phyloP scores from a whole-genome alignment of 2,113 vertebrate genomes.

The Oophaga pumilio region DNA sequence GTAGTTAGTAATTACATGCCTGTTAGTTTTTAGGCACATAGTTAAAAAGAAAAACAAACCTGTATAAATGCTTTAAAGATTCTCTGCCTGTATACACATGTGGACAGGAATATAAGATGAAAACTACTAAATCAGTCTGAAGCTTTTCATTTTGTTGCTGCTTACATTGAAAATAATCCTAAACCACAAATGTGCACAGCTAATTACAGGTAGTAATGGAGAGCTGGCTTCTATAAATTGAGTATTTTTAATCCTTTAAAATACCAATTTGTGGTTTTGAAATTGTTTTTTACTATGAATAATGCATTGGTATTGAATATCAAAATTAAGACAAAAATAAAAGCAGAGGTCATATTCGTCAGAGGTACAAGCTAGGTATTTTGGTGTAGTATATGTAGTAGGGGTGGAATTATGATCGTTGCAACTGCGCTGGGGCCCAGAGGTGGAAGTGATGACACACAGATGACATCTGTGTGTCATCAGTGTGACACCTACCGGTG shows the following conservation, averaged over 20 bases:
- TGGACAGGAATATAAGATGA: not conserved
- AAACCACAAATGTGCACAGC: not conserved
- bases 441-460: no score
- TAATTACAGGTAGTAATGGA: slow-evolving; percentile 27
- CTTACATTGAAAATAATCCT: slow-evolving; percentile 4
- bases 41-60: no score
- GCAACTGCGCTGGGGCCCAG: no score
- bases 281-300: slow-evolving; percentile 36
- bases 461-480: no score
- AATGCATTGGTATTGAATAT: slow-evolving; percentile 35
- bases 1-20: no score
- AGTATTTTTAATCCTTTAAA: slow-evolving; percentile 13
- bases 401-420: no score
- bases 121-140: not conserved
- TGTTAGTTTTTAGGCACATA: no score
- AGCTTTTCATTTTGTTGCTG: not conserved
- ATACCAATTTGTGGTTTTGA: slow-evolving; percentile 44
- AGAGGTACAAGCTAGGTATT: not conserved
- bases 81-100: not conserved
- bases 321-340: slow-evolving; percentile 28
- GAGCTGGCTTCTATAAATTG: slow-evolving; percentile 21
- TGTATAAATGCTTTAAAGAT: not conserved
- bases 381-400: not conserved
- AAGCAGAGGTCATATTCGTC: not conserved
- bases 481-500: no score